phyloP scores from a whole-genome alignment of 2,113 vertebrate genomes.

The Jaculus jaculus region DNA sequence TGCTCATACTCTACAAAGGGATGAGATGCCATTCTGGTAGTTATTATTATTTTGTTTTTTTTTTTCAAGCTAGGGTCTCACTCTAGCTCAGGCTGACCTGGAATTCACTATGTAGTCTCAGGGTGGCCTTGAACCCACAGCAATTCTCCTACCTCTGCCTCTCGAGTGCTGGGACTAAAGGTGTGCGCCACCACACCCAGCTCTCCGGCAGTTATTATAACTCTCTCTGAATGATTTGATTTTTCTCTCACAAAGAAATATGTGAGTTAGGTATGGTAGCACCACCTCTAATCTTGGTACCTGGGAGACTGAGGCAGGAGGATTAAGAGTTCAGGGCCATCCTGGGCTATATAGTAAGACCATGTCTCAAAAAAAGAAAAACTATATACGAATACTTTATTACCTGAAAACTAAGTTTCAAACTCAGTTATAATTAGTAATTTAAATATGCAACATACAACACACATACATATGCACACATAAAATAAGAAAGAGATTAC shows the following conservation, averaged over 20 bases:
- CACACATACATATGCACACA: neutral
- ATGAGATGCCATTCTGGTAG: neutral
- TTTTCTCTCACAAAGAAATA: neutral
- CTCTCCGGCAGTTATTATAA: neutral
- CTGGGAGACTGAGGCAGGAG: neutral
- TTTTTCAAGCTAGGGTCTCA: no score
- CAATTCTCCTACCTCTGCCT: no score
- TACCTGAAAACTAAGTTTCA: conserved; percentile 14
- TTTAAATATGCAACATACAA: neutral
- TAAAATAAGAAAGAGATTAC: neutral
- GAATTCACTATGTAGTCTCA: no score
- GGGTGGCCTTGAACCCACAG: no score
- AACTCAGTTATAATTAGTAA: neutral
- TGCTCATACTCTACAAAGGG: neutral
- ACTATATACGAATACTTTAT: neutral
- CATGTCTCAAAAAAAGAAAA: neutral
- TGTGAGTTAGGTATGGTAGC: neutral
- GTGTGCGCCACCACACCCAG: no score
- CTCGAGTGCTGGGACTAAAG: no score
- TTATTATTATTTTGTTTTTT: neutral
- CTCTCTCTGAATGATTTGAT: neutral
- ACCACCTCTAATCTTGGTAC: neutral
- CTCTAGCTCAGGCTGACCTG: no score
- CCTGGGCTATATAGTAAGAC: neutral
- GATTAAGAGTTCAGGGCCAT: neutral